Conservation (phyloP, 2,888 invertebrate species). For the Yponomeuta plumbellus region DNA sequence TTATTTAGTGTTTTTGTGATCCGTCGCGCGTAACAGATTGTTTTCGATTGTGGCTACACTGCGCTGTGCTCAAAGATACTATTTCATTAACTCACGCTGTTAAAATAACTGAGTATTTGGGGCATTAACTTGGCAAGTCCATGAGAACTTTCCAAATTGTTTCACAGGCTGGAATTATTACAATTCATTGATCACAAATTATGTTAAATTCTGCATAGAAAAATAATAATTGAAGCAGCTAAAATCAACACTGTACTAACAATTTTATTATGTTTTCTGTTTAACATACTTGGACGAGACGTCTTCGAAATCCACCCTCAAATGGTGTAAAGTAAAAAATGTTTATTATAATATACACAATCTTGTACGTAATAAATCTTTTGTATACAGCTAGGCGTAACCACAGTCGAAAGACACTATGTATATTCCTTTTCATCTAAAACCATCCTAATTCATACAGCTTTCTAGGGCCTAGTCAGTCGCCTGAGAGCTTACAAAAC, state of each 20-base stretch:
- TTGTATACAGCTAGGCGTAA: neutral
- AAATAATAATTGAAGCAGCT: neutral
- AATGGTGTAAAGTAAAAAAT: neutral
- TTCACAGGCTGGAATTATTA: no score
- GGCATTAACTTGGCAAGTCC: no score
- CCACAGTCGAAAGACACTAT: neutral
- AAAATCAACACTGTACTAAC: neutral
- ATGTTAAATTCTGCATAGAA: neutral
- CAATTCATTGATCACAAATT: no score
- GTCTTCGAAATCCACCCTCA: neutral
- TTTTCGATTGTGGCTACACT: neutral
- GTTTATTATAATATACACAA: neutral
- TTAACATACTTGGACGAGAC: neutral
- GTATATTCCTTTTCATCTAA: neutral
- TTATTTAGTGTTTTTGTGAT: conserved; percentile 19
- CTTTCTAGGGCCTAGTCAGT: conserved; percentile 11
- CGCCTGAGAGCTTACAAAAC: neutral
- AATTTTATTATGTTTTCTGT: neutral
- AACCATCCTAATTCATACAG: neutral
- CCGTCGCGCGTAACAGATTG: conserved; percentile 14
- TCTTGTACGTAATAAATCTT: neutral
- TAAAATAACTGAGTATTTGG: no score
- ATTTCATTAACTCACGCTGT: no score
- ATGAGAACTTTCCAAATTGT: no score
- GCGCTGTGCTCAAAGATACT: neutral